Conservation (phyloP, 2,113 vertebrate species). For the Malurus cyaneus region DNA sequence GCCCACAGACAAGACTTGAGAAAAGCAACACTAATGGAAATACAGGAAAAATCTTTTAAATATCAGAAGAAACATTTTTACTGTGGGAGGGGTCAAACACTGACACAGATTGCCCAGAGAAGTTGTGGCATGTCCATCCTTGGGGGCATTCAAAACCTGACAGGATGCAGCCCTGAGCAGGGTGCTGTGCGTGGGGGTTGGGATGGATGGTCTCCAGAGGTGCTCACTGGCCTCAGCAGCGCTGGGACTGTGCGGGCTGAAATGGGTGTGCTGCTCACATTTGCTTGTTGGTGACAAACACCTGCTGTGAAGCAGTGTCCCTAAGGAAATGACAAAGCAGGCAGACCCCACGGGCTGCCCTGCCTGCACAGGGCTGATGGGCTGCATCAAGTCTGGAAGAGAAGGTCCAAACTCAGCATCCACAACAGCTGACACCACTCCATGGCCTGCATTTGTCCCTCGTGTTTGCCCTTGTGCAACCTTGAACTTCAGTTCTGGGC, state of each 20-base stretch:
- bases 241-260: accelerated
- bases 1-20: not conserved
- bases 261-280: not conserved
- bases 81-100: not conserved
- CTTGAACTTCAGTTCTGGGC: not conserved
- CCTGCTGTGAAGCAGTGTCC: not conserved
- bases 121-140: not conserved
- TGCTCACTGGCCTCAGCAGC: not conserved
- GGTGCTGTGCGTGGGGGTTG: not conserved
- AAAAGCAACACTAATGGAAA: not conserved
- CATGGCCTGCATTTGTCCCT: not conserved
- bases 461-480: not conserved
- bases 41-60: not conserved
- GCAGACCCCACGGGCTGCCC: not conserved
- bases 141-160: not conserved
- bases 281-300: not conserved
- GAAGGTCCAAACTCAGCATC: not conserved
- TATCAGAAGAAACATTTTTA: not conserved
- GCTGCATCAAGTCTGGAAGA: not conserved
- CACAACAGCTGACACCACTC: accelerated
- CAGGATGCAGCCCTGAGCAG: not conserved
- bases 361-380: not conserved
- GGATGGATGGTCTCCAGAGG: not conserved
- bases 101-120: not conserved
- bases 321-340: not conserved